Evolutionary conservation across 2,113 vertebrate species (phyloP), one percentile per base, ranked within the genome.

Genomic region (Strix uralensis): DNA sequence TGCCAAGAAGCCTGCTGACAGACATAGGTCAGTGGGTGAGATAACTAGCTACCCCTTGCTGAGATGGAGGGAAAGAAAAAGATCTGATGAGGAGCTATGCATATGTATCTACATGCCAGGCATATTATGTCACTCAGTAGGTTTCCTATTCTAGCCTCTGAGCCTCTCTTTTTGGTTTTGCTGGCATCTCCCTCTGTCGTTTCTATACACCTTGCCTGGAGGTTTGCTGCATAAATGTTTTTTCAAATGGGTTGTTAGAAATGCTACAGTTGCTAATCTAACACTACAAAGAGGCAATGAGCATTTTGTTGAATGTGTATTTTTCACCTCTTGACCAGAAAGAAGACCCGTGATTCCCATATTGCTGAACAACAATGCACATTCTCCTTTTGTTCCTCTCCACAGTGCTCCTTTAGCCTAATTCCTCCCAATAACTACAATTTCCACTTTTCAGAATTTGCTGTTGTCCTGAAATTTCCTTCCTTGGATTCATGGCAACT

Each of bases 21-120:
- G 95, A 88, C 91, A 97, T 74, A 92, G 92, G 96, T 92, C 95
- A 97, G 89, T 90, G 89, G 83, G 77, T 89, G 81, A 96, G 96
- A 88, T 96, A 97, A 95, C 84, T 96, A 89, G 61, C 73, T 73
- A 42, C 77, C 73, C n/a, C 88, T 91, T 14, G 5, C 94, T 94
- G 95, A 82, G 92, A 86, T 7, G 15, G 80, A 94, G 58, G 57
- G 40, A 82, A 79, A 65, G 73, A 86, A 73, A 91, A 66, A 79
- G 73, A 38, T 49, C 78, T 92, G 86, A 94, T 94, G 92, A 87
- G 81, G 63, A 87, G 62, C 58, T 44, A 87, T 95, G 67, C 89
- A 94, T 95, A 95, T 94, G 91, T 66, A 95, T 80, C 86, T 85
- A 47, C 84, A 92, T 61, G 71, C 67, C 62, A 89, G 87, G 47